Base-by-base conservation (phyloP, 2,113 vertebrate species). In the Tragulus kanchil region DNA sequence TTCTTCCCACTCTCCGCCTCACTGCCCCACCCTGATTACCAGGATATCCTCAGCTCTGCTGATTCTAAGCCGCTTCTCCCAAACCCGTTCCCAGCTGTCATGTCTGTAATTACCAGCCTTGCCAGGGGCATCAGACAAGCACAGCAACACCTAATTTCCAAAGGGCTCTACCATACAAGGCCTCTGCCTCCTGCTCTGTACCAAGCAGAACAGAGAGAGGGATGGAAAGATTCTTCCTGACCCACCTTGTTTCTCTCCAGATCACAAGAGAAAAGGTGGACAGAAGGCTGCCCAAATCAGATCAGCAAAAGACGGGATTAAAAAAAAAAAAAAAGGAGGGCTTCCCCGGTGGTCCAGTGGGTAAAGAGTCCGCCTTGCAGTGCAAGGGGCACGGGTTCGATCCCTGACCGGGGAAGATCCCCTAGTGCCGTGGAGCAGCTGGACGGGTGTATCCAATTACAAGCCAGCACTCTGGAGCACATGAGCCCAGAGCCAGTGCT, bases 41-140 rank as follows among this genome's bases (percentile, higher is more conserved):
- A 94, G 90, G 95, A 96, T 90, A 95, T 71, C 81, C 94, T 79
- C 54, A 5, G 71, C 56, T 59, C 85, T 83, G 84, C 95, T 52
- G 81, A 96, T 71, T 87, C 62, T 77, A 85, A 67, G 82, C 65
- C 4, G 50, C 69, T 89, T 89, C 96, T 96, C 94, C 82, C 93
- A 95, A 95, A 67, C 71, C 71, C 50, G 0, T 89, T 94, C 85
- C 97, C 95, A 91, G 94, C 93, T 93, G 96, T 89, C 94, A 79
- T 48, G 69, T 89, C 97, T 97, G 89, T 97, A 98, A 98, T 97
- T 97, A 98, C 75, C 58, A 85, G 84, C 77, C 87, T 95, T n/a
- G 89, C 95, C 96, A 86, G 95, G 89, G 92, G 92, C 94, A 95
- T 45, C 87, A 77, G 84, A 84, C 73, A 75, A 64, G 16, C 54